A percentile compares a stretch with the other conserved stretches of the same genome.
Evolutionary conservation across 1,140 invertebrate genomes (phyloP).

Genomic region (Drosophila melanica): DNA sequence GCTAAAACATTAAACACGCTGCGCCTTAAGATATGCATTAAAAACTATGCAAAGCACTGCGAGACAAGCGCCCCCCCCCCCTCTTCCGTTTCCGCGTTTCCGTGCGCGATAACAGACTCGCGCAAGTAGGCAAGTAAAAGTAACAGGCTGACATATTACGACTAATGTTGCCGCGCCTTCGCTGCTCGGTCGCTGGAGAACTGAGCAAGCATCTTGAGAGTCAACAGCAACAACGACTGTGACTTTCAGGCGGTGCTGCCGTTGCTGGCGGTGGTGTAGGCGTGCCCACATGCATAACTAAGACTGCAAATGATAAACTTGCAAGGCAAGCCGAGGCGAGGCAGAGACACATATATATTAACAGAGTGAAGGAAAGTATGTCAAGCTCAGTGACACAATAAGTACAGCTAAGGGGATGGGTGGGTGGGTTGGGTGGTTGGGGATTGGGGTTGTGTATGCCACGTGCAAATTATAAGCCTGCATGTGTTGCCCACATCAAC

Average conservation of each 20-base stretch:
- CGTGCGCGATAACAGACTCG: slow-evolving; percentile 49
- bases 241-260: slow-evolving; percentile 10
- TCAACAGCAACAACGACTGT: slow-evolving; percentile 38
- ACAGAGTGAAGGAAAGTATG: slow-evolving; percentile 67
- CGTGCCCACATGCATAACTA: slow-evolving; percentile 60
- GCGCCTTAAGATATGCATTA: slow-evolving; percentile 55
- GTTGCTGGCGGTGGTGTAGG: slow-evolving; percentile 3
- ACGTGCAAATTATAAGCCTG: slow-evolving; percentile 82
- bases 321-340: slow-evolving; percentile 47
- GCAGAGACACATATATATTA: slow-evolving; percentile 30
- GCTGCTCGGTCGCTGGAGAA: slow-evolving; percentile 62
- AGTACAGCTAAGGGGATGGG: slow-evolving; percentile 44
- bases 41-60: slow-evolving; percentile 45
- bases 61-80: background rate
- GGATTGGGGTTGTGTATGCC: slow-evolving; percentile 23
- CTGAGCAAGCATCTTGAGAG: slow-evolving; percentile 75
- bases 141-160: slow-evolving; percentile 76
- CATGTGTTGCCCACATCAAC: slow-evolving; percentile 75
- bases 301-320: slow-evolving; percentile 81
- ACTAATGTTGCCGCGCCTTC: slow-evolving; percentile 64
- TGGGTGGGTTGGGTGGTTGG: background rate
- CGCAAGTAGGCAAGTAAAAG: slow-evolving; percentile 66
- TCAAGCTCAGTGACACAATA: slow-evolving; percentile 82
- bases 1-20: background rate
- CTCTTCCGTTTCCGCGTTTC: background rate